A percentile compares a stretch with the other conserved stretches of the same genome.
These are phyloP conservation scores for Procambarus virginalis DNA, from an alignment of 1,140 invertebrate species.

Conservation along the genomic window DNA sequence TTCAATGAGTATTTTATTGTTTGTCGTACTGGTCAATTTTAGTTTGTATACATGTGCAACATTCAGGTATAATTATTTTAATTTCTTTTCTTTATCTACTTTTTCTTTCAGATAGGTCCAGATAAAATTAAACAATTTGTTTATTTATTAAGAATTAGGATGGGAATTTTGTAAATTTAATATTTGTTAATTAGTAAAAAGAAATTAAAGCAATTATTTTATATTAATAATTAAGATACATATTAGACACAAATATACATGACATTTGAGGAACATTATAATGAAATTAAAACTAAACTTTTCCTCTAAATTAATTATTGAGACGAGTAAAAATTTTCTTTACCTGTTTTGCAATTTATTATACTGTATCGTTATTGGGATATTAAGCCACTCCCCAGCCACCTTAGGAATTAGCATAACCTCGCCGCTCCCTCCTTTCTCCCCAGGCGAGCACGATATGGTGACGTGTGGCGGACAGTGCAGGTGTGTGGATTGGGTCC, in stretches of 20 bases:
- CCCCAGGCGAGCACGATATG: conserved; percentile 70
- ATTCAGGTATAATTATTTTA: neutral
- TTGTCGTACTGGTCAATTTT: neutral
- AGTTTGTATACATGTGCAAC: neutral
- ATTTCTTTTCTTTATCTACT: neutral
- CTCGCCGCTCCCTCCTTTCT: conserved; percentile 62
- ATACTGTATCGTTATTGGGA: neutral
- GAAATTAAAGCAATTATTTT: too few relatives aligned
- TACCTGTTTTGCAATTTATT: neutral
- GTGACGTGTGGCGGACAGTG: conserved; percentile 69
- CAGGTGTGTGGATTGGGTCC: conserved; percentile 63
- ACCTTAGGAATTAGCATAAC: conserved; percentile 60
- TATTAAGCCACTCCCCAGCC: conserved; percentile 5
- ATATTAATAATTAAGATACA: too few relatives aligned
- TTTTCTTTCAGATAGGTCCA: neutral
- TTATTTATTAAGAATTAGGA: too few relatives aligned
- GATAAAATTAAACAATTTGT: too few relatives aligned
- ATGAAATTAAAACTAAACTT: neutral
- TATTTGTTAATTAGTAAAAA: too few relatives aligned
- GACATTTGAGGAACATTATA: neutral
- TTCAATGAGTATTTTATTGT: too few relatives aligned
- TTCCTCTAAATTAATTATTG: neutral
- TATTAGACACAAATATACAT: too few relatives aligned
- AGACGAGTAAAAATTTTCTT: neutral
- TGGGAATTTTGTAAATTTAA: too few relatives aligned